Evolutionary conservation across 2,797 vertebrate genomes (phyloP), one percentile per base, ranked within the genome.

Genomic region (Eleutherodactylus coqui): DNA sequence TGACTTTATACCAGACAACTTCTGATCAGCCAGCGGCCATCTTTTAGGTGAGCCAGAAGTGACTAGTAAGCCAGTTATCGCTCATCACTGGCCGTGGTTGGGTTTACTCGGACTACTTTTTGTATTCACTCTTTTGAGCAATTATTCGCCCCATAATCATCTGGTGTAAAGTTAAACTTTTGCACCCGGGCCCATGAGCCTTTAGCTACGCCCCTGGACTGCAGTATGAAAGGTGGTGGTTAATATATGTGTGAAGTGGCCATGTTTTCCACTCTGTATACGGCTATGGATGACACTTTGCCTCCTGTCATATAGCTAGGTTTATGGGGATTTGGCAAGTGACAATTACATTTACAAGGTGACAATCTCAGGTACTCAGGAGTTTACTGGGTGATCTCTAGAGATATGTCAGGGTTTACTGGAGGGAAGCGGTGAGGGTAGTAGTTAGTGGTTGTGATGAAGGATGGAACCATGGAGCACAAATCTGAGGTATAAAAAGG

Each of bases 301-400:
- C 60, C 79, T 80, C 41, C 79, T 80, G 69, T 82, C 79, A 82
- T 82, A 32, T 82, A 29, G 27, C 19, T 9, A n/a, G 45, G 43
- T 82, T 82, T 82, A 82, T 38, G 32, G 21, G 21, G 29, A 51
- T 70, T 64, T 41, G 45, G 32, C 32, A 69, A 69, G 43, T 24
- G 45, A 3, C 21, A 81, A 45, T 81, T 69, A 51, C 17, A 5
- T 81, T 81, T 81, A 81, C 32, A 51, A 36, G 45, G 43, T 9
- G 32, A 34, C 29, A 49, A 69, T 49, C 16, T 5, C 29, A 34
- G 32, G 6, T 34, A 17, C 9, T 34, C 24, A 27, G n/a, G 55
- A 8, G n/a, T 58, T 58, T 58, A 67, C 29, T 17, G 32, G 2
- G 29, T 36, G 29, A 36, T 36, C 29, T 8, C 5, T 67, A 1